Conservation (phyloP, 2,113 vertebrate genomes). For the Thryonomys swinderianus region DNA sequence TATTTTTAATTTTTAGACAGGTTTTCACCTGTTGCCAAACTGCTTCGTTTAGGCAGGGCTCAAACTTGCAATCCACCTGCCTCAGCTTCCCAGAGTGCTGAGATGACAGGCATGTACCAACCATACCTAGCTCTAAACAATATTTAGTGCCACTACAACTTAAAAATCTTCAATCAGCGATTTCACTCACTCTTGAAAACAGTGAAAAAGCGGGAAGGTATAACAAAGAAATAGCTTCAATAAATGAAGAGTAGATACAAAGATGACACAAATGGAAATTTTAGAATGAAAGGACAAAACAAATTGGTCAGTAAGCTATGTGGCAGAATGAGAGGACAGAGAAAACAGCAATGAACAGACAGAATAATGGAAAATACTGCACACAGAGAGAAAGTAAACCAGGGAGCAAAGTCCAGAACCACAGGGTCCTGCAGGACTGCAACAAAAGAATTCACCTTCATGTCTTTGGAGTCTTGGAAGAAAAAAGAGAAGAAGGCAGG, state of each 20-base stretch:
- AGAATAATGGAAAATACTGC: background rate
- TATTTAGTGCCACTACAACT: background rate
- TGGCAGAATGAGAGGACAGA: background rate
- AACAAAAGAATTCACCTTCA: background rate
- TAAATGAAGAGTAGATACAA: background rate
- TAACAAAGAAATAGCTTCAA: background rate
- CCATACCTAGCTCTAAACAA: background rate
- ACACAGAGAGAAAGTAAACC: background rate
- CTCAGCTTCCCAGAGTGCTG: background rate
- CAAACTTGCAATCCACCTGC: background rate
- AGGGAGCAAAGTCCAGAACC: background rate
- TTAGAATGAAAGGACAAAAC: background rate
- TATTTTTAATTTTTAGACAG: background rate
- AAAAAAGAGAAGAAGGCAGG: background rate
- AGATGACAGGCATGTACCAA: background rate
- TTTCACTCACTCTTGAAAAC: background rate
- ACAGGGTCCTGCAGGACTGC: background rate
- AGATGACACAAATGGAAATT: background rate
- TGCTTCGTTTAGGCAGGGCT: background rate
- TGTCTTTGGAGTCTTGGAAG: background rate
- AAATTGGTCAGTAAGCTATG: background rate
- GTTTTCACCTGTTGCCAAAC: background rate
- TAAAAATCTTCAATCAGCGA: background rate
- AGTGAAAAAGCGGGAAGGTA: background rate
- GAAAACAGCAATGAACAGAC: background rate